phyloP scores from a whole-genome alignment of 2,888 invertebrate genomes.

The Acronicta psi region DNA sequence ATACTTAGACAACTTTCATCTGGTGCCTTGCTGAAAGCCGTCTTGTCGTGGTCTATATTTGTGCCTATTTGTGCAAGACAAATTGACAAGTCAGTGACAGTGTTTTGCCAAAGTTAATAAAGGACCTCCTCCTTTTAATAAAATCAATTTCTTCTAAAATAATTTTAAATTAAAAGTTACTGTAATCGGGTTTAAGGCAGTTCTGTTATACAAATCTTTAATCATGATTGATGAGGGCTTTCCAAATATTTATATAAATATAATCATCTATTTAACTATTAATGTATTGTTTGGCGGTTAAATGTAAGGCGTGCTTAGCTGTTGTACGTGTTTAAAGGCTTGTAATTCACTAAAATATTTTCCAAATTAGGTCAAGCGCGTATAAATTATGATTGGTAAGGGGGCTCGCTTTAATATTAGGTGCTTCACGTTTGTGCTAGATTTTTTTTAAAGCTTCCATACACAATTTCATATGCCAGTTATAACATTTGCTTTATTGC shows the following conservation, averaged over 20 bases:
- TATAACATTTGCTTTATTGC: not conserved
- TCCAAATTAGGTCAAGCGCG: slow-evolving; percentile 6
- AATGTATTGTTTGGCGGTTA: slow-evolving; percentile 16
- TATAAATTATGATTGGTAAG: slow-evolving; percentile 22
- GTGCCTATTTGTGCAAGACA: not conserved
- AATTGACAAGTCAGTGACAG: not conserved
- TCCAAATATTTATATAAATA: slow-evolving; percentile 26
- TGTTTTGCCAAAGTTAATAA: not conserved
- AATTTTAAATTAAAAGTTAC: not conserved
- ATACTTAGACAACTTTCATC: too few relatives aligned
- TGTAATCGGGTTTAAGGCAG: slow-evolving; percentile 25
- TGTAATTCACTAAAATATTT: slow-evolving; percentile 31
- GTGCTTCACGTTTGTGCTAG: slow-evolving; percentile 54
- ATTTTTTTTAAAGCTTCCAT: slow-evolving; percentile 29
- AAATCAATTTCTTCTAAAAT: not conserved
- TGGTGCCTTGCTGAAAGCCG: too few relatives aligned
- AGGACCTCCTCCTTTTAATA: not conserved
- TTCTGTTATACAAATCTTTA: slow-evolving; percentile 22
- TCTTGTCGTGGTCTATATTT: too few relatives aligned
- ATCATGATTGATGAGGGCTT: slow-evolving; percentile 13
- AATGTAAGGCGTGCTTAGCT: slow-evolving; percentile 31
- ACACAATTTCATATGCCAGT: slow-evolving; percentile 5
- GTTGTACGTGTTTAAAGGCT: slow-evolving; percentile 9
- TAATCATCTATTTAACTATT: slow-evolving; percentile 9
- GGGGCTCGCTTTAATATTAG: slow-evolving; percentile 35